Evolutionary conservation across 2,113 vertebrate genomes (phyloP), one percentile per base, ranked within the genome.

Genomic region (Microtus montanus): DNA sequence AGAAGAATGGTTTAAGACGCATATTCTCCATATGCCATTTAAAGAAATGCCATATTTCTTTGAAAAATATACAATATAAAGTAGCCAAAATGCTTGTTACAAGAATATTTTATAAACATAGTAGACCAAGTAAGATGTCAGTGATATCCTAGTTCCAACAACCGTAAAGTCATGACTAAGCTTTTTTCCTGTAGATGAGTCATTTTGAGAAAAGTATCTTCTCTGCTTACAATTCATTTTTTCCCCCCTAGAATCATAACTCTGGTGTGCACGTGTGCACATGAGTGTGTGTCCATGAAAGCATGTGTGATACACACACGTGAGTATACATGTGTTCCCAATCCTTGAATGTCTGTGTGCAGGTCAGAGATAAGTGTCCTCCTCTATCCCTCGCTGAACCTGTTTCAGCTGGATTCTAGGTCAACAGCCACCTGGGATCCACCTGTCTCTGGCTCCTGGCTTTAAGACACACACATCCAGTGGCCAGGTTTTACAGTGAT

Each of bases 61-160:
- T 90, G 85, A 88, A 92, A 91, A 85, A 79, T 70, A 78, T 44
- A 66, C 8, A 91, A 75, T n/a, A 52, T n/a, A 83, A 93, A 73
- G 20, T 84, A 94, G 88, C 66, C 49, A 58, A 84, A 89, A 87
- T 20, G 11, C 30, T 87, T 61, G 14, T 77, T 79, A 49, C n/a
- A 68, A 68, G 35, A 66, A 90, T 93, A 88, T 77, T 92, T 89
- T 19, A 93, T 78, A 90, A 44, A 78, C 20, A 54, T 1, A 75
- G 24, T 70, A 11, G 2, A 63, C 30, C 86, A 66, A 93, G 35
- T 11, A 79, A 33, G 33, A 4, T 90, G 68, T 73, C 70, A 30
- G 82, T 52, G 7, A 14, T 49, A 52, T 86, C 66, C 63, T 54
- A 24, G 52, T 15, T 49, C 87, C 28, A 78, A 44, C 44, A 92